These are phyloP conservation scores for Saguinus imperator DNA, from an alignment of 2,113 vertebrate species.

Conservation along the genomic window DNA sequence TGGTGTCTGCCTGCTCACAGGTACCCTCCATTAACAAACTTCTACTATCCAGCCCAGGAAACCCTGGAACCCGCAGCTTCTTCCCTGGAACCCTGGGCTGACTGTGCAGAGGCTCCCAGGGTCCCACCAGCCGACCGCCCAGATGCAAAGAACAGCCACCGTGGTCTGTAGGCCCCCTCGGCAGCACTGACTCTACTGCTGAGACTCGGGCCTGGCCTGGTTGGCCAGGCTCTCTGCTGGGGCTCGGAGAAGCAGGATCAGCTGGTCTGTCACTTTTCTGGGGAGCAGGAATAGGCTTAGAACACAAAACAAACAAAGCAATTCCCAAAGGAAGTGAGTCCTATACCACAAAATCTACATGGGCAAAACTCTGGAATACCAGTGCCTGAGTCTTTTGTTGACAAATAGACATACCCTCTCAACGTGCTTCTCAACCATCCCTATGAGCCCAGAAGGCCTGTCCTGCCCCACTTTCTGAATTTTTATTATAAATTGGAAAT, in stretches of 20 bases:
- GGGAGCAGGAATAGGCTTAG: not conserved
- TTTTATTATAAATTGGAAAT: not conserved
- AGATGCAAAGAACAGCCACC: not conserved
- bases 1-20: not conserved
- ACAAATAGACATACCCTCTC: not conserved
- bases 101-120: not conserved
- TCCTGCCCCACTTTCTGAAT: not conserved
- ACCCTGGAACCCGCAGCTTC: not conserved
- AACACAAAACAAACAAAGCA: not conserved
- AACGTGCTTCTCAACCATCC: not conserved
- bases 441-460: not conserved
- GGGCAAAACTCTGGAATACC: not conserved
- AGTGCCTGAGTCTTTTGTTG: rapidly evolving
- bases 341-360: not conserved
- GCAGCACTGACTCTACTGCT: rapidly evolving
- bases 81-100: not conserved
- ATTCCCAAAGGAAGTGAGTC: not conserved
- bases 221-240: not conserved
- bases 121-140: rapidly evolving
- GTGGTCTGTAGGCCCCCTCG: not conserved
- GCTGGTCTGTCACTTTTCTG: not conserved
- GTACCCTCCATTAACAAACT: no score
- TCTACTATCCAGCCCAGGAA: not conserved
- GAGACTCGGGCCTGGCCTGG: not conserved
- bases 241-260: not conserved